These are phyloP conservation scores for Plecturocebus donacophilus DNA, from an alignment of 2,113 vertebrate species.

Conservation along the genomic window DNA sequence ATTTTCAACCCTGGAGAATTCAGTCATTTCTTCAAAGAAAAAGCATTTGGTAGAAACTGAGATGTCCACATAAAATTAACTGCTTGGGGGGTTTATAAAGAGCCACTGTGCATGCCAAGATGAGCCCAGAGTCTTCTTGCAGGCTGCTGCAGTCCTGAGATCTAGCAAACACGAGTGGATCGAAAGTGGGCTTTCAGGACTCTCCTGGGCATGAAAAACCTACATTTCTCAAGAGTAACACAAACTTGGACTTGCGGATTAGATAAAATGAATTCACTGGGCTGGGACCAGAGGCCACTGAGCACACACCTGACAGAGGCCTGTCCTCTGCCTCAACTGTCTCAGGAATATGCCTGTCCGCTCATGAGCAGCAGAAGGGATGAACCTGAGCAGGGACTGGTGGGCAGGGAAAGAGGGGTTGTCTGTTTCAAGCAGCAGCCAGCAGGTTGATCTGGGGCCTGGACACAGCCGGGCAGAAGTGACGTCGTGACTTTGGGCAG, in stretches of 20 bases:
- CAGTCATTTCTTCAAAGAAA: background rate
- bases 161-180: background rate
- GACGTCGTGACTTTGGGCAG: rapidly evolving
- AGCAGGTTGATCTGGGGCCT: background rate
- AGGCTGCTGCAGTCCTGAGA: background rate
- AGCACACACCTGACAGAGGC: background rate
- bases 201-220: background rate
- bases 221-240: background rate
- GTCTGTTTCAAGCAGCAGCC: background rate
- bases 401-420: background rate
- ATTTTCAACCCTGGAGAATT: background rate
- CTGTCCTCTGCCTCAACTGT: background rate
- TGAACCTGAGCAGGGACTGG: background rate
- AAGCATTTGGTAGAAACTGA: background rate
- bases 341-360: background rate
- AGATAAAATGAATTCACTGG: background rate
- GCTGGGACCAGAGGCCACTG: background rate
- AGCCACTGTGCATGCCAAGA: background rate
- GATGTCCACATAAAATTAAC: background rate
- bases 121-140: background rate
- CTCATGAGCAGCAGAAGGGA: background rate
- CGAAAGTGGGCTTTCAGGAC: background rate
- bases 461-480: background rate
- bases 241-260: background rate
- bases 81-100: background rate